A percentile compares a stretch with the other conserved stretches of the same genome.
Evolutionary conservation across 2,113 vertebrate genomes (phyloP).

Genomic region (Oreochromis spilurus): DNA sequence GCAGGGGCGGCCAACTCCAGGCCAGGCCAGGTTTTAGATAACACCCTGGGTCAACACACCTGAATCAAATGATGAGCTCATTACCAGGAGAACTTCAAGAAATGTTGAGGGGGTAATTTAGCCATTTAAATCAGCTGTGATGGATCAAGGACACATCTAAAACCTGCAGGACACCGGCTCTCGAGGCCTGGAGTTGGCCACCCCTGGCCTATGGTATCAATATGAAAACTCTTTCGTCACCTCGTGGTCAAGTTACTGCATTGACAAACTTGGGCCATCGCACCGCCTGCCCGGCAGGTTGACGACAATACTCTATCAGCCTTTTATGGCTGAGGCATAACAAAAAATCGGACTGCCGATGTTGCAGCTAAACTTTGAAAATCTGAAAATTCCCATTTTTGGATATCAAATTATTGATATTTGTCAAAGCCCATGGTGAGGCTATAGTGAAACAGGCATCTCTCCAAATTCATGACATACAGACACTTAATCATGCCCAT

Average conservation of each 20-base stretch:
- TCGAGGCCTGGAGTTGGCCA: neutral
- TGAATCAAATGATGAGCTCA: neutral
- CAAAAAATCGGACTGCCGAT: too few species aligned
- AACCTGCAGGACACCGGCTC: neutral
- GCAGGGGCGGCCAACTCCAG: neutral
- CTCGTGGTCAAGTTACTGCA: too few species aligned
- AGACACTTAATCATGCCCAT: neutral
- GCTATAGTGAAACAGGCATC: neutral
- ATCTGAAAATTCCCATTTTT: too few species aligned
- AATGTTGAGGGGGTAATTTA: neutral
- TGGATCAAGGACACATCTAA: neutral
- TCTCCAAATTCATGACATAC: neutral
- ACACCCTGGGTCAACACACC: neutral
- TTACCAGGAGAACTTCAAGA: neutral
- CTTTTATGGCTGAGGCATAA: too few species aligned
- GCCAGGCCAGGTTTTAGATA: neutral
- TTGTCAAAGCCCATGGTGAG: neutral
- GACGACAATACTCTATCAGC: neutral
- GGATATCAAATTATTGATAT: neutral
- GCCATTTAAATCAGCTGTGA: neutral
- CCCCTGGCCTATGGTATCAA: neutral
- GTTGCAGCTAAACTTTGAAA: too few species aligned
- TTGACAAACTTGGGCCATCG: neutral
- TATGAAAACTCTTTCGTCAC: neutral
- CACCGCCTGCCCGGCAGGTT: neutral